Base-by-base conservation (phyloP, 2,113 vertebrate species). In the Eolophus roseicapilla region DNA sequence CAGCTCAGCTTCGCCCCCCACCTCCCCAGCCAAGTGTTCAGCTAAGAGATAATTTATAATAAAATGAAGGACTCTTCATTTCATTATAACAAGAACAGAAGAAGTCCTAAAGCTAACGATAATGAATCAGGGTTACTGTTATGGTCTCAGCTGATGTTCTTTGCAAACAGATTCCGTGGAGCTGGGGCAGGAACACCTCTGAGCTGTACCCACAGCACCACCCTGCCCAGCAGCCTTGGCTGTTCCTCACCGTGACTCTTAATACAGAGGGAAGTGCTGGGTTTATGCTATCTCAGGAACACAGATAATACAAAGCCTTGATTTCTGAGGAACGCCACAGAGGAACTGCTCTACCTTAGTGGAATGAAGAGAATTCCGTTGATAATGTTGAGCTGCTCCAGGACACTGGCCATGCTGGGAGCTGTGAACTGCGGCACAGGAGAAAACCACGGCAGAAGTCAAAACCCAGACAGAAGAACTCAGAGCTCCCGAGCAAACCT, bases 291-390 rank as follows among this genome's bases (percentile, higher is more conserved):
- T 28, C 49, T n/a, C 44, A 16, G 9, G 5, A 69, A 43, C 39
- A 39, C 37, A 53, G 41, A 10, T 17, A 25, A 44, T 24, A 47
- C 19, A 23, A 21, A 41, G 4, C 18, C 27, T 44, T 25, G 33
- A 29, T 33, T 75, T 73, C 39, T 37, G 27, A 41, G 20, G 11
- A 50, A 37, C 28, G 24, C 9, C 23, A 24, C 28, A 23, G 23
- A 49, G 24, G 13, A 6, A 14, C 46, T 46, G 44, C 96, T 81
- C 88, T 97, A 99, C 99, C 99, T 99, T 97, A 99, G 99, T 47
- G 99, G 99, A 98, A 99, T 99, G 98, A 99, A 99, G 97, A 99
- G 99, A 97, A 99, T 99, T 92, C 99, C 99, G 5, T 99, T 99
- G 97, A 99, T 99, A 90, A 99, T 98, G 59, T 99, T 99, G 90